These are phyloP conservation scores for Vulpes vulpes DNA, from an alignment of 2,113 vertebrate species.

Conservation along the genomic window DNA sequence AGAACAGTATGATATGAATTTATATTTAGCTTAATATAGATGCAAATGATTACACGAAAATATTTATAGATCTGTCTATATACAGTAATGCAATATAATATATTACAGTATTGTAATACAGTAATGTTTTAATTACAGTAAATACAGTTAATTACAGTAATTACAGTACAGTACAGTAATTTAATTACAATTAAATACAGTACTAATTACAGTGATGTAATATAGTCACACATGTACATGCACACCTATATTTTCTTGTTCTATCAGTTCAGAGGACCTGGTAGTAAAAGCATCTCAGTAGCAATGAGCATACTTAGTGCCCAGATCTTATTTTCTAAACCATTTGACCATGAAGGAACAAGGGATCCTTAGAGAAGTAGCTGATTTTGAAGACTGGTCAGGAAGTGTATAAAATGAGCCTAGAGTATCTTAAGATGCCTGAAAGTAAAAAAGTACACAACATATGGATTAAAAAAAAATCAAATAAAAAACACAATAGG, in stretches of 20 bases:
- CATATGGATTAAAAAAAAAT: not conserved
- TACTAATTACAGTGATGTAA: not conserved
- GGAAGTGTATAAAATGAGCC: not conserved
- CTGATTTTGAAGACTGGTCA: not conserved
- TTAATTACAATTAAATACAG: no score
- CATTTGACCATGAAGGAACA: not conserved
- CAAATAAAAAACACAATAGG: not conserved
- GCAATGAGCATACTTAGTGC: not conserved
- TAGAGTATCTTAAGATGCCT: not conserved
- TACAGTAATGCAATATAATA: no score
- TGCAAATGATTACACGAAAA: not conserved
- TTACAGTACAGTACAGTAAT: no score
- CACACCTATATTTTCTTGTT: not conserved
- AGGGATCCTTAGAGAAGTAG: not conserved
- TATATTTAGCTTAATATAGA: not conserved
- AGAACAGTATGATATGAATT: not conserved
- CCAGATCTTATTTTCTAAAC: not conserved
- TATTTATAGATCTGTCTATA: not conserved
- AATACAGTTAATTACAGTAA: no score
- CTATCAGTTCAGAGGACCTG: not conserved
- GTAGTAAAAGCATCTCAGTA: not conserved
- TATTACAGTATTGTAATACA: no score
- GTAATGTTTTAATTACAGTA: no score
- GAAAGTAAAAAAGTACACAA: not conserved
- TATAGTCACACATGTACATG: not conserved